Evolutionary conservation across 2,888 invertebrate genomes (phyloP).

Genomic region (Drosophila mulleri): DNA sequence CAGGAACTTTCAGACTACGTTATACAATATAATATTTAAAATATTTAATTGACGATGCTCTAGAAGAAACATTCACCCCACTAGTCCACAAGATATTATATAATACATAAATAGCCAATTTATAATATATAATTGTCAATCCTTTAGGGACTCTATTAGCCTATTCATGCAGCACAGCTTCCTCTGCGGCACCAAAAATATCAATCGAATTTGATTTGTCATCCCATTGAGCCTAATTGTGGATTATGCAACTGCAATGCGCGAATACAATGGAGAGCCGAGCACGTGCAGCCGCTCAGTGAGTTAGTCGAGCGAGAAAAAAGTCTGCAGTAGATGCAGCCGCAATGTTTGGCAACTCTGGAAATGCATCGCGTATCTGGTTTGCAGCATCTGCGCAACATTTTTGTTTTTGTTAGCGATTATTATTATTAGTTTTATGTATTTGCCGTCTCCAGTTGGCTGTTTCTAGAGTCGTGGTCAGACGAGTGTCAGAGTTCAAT

Average conservation of each 20-base stretch:
- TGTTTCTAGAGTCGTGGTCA: conserved; percentile 54
- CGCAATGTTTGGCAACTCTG: conserved; percentile 52
- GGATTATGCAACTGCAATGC: conserved; percentile 65
- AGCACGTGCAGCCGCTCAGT: conserved; percentile 77
- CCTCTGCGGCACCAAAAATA: background rate
- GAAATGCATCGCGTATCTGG: conserved; percentile 64
- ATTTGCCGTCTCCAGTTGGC: conserved; percentile 39
- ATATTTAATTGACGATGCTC: too few relatives aligned
- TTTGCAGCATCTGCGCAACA: conserved; percentile 66
- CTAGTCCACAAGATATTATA: too few relatives aligned
- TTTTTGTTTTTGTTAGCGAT: conserved; percentile 56
- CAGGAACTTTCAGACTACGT: too few relatives aligned
- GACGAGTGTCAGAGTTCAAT: conserved; percentile 72
- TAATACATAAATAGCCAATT: background rate
- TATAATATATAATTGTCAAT: background rate
- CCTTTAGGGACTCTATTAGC: background rate
- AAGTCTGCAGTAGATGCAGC: conserved; percentile 35
- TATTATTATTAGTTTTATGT: conserved; percentile 68
- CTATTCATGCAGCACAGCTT: background rate
- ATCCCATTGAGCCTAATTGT: conserved; percentile 59
- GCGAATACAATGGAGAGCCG: conserved; percentile 56
- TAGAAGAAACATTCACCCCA: too few relatives aligned
- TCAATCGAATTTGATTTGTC: conserved; percentile 62
- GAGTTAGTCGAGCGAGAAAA: conserved; percentile 15
- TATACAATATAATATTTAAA: too few relatives aligned